These are phyloP conservation scores for Corythornis cristatus DNA, from an alignment of 2,113 vertebrate genomes.

Conservation along the genomic window DNA sequence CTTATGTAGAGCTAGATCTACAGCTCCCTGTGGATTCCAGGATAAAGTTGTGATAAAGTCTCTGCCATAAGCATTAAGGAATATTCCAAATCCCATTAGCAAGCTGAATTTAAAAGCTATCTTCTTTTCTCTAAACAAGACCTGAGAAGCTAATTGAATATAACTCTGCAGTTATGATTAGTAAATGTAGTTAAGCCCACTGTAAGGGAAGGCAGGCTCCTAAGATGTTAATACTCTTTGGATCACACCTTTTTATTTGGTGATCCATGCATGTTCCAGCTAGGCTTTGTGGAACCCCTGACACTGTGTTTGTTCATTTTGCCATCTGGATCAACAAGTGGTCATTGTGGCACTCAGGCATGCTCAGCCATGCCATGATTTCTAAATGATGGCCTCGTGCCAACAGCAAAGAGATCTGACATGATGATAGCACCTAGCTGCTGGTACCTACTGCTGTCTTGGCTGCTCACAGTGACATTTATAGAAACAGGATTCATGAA, in stretches of 20 bases:
- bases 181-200: neutral
- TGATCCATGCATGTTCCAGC: neutral
- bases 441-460: neutral
- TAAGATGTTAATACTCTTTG: neutral
- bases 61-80: neutral
- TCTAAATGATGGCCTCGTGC: neutral
- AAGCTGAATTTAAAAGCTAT: neutral
- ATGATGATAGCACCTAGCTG: neutral
- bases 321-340: constrained; percentile 8
- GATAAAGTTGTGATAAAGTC: neutral
- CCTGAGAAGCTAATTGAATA: neutral
- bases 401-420: neutral
- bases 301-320: constrained; percentile 1
- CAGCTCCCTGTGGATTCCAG: neutral
- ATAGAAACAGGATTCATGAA: neutral
- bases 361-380: constrained; percentile 4
- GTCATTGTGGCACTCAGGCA: neutral
- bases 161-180: neutral
- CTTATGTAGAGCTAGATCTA: neutral
- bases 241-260: neutral
- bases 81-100: neutral
- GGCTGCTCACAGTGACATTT: neutral
- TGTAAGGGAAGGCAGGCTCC: neutral
- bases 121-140: neutral
- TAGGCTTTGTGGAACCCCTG: neutral